These are phyloP conservation scores for Drosophila nigricruria DNA, from an alignment of 2,888 invertebrate species.

Conservation along the genomic window DNA sequence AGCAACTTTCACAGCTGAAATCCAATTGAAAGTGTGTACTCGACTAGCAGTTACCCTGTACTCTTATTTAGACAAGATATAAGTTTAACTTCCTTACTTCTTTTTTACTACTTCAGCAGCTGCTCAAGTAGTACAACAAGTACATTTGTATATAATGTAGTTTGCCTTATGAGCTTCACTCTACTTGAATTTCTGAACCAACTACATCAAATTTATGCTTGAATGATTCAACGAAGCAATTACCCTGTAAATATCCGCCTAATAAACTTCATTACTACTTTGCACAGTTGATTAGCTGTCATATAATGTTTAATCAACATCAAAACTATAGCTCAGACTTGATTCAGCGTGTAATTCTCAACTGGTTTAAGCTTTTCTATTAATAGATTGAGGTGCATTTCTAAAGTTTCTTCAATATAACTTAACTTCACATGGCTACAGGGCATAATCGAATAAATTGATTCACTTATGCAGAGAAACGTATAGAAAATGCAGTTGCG, in stretches of 20 bases:
- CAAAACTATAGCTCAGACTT: not conserved
- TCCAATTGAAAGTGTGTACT: not conserved
- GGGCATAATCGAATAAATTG: slow-evolving; percentile 49
- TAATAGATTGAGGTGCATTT: not conserved
- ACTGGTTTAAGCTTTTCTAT: not conserved
- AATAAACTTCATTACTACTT: not conserved
- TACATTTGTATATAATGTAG: too few relatives aligned
- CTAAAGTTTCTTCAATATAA: too few relatives aligned
- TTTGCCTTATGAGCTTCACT: not conserved
- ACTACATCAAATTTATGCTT: not conserved
- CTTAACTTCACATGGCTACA: not conserved
- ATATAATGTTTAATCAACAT: too few relatives aligned
- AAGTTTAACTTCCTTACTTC: not conserved
- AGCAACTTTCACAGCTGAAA: not conserved
- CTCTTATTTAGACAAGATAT: not conserved
- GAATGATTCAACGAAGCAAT: not conserved
- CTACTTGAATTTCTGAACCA: not conserved
- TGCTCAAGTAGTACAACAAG: too few relatives aligned
- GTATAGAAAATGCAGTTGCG: slow-evolving; percentile 57
- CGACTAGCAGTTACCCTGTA: not conserved
- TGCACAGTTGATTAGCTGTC: too few relatives aligned
- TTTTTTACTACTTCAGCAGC: not conserved
- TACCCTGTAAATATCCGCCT: not conserved
- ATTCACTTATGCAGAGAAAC: slow-evolving; percentile 51
- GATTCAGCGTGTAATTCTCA: not conserved